Evolutionary conservation across 1,140 invertebrate genomes (phyloP).

Genomic region (Papilio polyxenes): DNA sequence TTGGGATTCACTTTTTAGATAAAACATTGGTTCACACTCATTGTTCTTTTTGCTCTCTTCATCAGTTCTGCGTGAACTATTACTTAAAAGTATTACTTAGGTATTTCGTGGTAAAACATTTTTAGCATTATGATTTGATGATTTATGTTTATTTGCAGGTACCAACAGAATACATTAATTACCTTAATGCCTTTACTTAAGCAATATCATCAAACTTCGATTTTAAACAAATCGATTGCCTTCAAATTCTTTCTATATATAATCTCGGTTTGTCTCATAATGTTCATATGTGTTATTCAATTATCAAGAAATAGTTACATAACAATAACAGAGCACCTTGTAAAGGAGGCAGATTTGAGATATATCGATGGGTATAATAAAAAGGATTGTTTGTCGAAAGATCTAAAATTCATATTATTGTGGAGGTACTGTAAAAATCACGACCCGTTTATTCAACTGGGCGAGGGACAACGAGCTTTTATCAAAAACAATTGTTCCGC

Average conservation of each 20-base stretch:
- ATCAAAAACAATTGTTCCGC: constrained; percentile 63
- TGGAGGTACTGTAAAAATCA: constrained; percentile 53
- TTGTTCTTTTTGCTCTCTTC: no score
- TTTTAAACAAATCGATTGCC: constrained; percentile 49
- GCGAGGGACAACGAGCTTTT: constrained; percentile 60
- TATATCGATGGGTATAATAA: constrained; percentile 61
- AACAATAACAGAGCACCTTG: constrained; percentile 46
- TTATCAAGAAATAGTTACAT: constrained; percentile 44
- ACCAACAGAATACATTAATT: not conserved
- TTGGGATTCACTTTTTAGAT: not conserved
- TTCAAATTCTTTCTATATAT: constrained; percentile 53
- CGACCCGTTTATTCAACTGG: constrained; percentile 59
- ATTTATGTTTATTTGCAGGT: not conserved
- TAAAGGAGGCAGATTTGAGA: constrained; percentile 58
- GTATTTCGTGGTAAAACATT: not conserved
- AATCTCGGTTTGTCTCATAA: constrained; percentile 51
- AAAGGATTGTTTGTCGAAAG: constrained; percentile 49
- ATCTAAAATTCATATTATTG: constrained; percentile 63
- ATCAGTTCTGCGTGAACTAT: not conserved
- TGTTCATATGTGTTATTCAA: constrained; percentile 54
- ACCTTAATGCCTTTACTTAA: not conserved
- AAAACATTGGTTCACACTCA: not conserved
- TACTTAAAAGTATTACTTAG: not conserved
- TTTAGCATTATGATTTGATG: not conserved
- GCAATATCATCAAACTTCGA: constrained; percentile 40